Evolutionary conservation across 2,888 invertebrate genomes (phyloP).

Genomic region (Conus canariensis): DNA sequence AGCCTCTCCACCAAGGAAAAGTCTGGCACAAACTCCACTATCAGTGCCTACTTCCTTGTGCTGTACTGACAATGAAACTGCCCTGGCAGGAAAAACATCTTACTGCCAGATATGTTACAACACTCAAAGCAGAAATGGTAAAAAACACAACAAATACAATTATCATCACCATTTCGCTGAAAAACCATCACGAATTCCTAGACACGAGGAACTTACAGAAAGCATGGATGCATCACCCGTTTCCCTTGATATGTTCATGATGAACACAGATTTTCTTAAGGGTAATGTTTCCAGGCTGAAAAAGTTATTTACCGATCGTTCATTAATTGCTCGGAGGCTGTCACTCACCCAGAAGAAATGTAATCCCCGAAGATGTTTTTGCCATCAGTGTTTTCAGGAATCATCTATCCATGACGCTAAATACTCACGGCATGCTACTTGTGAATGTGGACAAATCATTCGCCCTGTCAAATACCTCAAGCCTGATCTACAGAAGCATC

Average conservation of each 20-base stretch:
- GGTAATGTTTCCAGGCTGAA: not conserved
- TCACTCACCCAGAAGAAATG: not conserved
- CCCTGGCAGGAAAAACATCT: not conserved
- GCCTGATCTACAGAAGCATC: not conserved
- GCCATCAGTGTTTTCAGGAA: not conserved
- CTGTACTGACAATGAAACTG: not conserved
- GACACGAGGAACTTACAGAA: not conserved
- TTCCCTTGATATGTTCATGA: not conserved
- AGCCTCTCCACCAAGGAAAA: slow-evolving; percentile 19
- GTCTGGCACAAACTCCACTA: not conserved
- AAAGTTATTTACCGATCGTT: not conserved
- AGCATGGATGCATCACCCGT: not conserved
- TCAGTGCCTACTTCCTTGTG: not conserved
- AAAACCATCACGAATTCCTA: not conserved
- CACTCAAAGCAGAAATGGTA: not conserved
- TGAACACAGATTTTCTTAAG: not conserved
- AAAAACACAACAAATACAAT: not conserved
- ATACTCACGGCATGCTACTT: too few species aligned
- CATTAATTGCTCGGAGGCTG: not conserved
- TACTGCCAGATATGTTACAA: not conserved
- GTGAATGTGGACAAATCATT: not conserved
- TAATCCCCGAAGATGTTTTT: not conserved
- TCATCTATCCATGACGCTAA: not conserved
- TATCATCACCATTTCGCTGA: not conserved
- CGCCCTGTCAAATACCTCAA: not conserved